Base-by-base conservation (phyloP, 64 coral and sea anemone species). In the Hydrozoanthus tunicans region DNA sequence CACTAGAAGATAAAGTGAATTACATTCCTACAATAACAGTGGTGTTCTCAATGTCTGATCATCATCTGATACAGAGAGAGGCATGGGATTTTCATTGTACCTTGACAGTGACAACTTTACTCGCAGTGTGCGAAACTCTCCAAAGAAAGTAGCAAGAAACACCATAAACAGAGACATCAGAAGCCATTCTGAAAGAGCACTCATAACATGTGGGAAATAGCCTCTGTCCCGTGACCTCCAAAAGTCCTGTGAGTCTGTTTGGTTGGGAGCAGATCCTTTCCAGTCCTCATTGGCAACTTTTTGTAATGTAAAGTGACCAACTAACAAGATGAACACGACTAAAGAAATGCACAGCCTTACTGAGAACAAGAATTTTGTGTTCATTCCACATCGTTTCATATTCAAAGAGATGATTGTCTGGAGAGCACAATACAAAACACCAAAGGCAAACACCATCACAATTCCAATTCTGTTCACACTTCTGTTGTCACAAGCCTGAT, bases 311-410 rank as follows among this genome's bases (percentile, higher is more conserved):
- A 90, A 78, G 56, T 90, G 91, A 55, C 61, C 62, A 24, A 94
- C 69, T 13, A 94, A 82, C 20, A 94, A 96, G 32, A 94, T 12
- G 23, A 85, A 32, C 4, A 51, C 77, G 7, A 79, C 58, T 15
- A 77, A 5, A 23, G 76, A 65, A 53, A 94, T 68, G 43, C 79
- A 67, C 3, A 90, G 8, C 61, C 95, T 85, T 82, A 93, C 68
- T 7, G 17, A 77, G 6, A 94, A 86, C 52, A 96, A 80, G 43
- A 78, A 77, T 23, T 9, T 68, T 4, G 95, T 93, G 27, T 94
- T 96, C 54, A 96, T 70, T 8, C 95, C 95, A 78, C 95, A 96
- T 3, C 62, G 27, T 61, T 91, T 96, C 95, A 96, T 96, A 27
- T 96, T 94, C 10, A 89, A 96, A 11, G 92, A 94, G 51, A 96